Conservation (phyloP, 2,888 invertebrate genomes). For the Cosmopolites sordidus region DNA sequence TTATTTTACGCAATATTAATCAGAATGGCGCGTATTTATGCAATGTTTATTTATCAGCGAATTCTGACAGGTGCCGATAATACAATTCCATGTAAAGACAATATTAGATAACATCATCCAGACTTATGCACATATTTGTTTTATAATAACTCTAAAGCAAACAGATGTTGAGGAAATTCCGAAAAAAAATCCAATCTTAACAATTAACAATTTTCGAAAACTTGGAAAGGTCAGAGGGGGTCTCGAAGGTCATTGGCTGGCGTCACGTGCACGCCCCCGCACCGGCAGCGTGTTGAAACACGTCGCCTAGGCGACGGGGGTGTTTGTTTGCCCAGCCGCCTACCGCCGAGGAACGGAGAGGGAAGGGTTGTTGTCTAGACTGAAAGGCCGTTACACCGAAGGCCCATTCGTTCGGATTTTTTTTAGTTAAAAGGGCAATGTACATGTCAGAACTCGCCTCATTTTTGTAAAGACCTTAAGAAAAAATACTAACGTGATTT, state of each 20-base stretch:
- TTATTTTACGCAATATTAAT: constrained; percentile 4
- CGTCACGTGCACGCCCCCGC: constrained; percentile 3
- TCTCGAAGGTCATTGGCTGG: constrained; percentile 9
- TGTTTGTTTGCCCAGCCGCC: neutral
- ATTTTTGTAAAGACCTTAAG: too few species aligned
- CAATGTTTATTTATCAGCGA: neutral
- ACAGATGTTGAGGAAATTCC: too few species aligned
- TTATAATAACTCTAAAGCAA: too few species aligned
- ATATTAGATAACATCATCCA: neutral
- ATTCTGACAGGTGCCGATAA: neutral
- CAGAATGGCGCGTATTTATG: neutral
- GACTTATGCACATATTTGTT: neutral
- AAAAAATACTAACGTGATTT: neutral
- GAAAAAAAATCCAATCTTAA: too few species aligned
- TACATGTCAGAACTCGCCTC: too few species aligned
- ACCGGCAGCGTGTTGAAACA: neutral
- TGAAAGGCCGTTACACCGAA: too few species aligned
- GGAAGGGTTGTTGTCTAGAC: too few species aligned
- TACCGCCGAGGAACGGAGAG: too few species aligned
- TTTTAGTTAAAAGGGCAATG: too few species aligned
- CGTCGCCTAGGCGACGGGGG: constrained; percentile 3
- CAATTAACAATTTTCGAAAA: neutral
- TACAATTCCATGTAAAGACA: neutral
- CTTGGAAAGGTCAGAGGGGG: constrained; percentile 2
- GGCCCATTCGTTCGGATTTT: too few species aligned